phyloP scores from a whole-genome alignment of 2,888 invertebrate species.

The Scaptomyza polygonia region DNA sequence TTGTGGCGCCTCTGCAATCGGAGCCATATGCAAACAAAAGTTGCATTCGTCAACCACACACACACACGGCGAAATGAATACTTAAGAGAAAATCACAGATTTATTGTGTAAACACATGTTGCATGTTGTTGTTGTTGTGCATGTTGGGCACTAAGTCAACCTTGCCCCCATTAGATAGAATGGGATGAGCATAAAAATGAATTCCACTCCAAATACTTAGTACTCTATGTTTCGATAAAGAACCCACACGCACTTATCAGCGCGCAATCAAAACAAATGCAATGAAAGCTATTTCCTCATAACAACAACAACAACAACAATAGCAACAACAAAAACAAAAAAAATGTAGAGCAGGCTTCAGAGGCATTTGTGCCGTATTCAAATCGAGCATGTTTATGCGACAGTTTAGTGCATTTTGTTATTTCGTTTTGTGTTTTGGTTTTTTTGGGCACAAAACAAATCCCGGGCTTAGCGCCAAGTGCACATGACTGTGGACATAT shows the following conservation, averaged over 20 bases:
- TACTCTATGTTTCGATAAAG: constrained; percentile 55
- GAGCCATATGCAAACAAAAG: constrained; percentile 10
- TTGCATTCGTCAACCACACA: constrained; percentile 25
- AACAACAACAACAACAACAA: constrained; percentile 9
- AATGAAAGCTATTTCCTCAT: constrained; percentile 34
- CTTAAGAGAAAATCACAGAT: constrained; percentile 14
- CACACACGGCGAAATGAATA: not conserved
- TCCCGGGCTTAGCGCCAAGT: constrained; percentile 45
- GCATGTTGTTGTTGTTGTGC: constrained; percentile 32
- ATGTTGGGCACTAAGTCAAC: constrained; percentile 62
- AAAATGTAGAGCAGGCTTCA: too few species aligned
- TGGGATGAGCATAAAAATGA: constrained; percentile 59
- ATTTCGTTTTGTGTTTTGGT: constrained; percentile 9
- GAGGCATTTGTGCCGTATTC: too few species aligned
- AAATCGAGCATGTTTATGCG: constrained; percentile 8
- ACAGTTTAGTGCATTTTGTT: constrained; percentile 52
- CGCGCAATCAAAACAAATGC: constrained; percentile 64
- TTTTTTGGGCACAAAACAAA: constrained; percentile 24
- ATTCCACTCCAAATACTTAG: constrained; percentile 14
- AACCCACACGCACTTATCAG: constrained; percentile 62
- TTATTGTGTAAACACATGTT: constrained; percentile 50
- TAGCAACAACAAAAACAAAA: constrained; percentile 6
- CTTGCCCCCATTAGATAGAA: constrained; percentile 70
- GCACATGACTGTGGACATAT: constrained; percentile 64
- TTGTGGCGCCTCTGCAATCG: constrained; percentile 44